phyloP scores from a whole-genome alignment of 2,888 invertebrate species.

The Unio pictorum region DNA sequence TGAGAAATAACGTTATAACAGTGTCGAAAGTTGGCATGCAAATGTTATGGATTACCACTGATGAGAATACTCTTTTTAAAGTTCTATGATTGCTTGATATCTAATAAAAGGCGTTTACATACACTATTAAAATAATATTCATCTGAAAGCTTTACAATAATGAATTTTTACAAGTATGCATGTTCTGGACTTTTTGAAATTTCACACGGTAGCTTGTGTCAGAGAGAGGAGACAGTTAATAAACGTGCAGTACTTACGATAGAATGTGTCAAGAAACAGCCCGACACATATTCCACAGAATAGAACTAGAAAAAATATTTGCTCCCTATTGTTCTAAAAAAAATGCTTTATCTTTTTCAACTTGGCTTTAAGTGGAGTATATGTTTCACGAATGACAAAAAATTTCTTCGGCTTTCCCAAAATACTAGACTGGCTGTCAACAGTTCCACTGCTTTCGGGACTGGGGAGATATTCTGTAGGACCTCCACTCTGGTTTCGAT shows the following conservation, averaged over 20 bases:
- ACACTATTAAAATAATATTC: no score
- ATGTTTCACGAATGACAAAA: constrained; percentile 54
- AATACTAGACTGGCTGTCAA: no score
- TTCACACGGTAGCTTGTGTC: not conserved
- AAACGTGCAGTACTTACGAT: constrained; percentile 72
- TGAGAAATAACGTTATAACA: no score
- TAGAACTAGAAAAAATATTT: constrained; percentile 76
- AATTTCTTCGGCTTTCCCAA: constrained; percentile 23
- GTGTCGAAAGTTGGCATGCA: no score
- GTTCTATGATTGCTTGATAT: no score
- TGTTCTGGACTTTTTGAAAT: not conserved
- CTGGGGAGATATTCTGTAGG: no score
- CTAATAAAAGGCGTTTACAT: not conserved
- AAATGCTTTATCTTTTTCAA: constrained; percentile 69
- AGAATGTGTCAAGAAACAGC: constrained; percentile 77
- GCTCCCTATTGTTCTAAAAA: constrained; percentile 75
- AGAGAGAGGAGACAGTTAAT: not conserved
- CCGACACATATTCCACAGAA: constrained; percentile 75
- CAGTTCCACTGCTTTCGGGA: no score
- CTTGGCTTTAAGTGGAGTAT: constrained; percentile 58
- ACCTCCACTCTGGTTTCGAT: not conserved
- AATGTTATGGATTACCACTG: no score
- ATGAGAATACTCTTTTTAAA: no score
- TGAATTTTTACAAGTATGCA: not conserved
- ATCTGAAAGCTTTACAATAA: no score